Evolutionary conservation across 2,113 vertebrate genomes (phyloP).

Genomic region (Ellobius talpinus): DNA sequence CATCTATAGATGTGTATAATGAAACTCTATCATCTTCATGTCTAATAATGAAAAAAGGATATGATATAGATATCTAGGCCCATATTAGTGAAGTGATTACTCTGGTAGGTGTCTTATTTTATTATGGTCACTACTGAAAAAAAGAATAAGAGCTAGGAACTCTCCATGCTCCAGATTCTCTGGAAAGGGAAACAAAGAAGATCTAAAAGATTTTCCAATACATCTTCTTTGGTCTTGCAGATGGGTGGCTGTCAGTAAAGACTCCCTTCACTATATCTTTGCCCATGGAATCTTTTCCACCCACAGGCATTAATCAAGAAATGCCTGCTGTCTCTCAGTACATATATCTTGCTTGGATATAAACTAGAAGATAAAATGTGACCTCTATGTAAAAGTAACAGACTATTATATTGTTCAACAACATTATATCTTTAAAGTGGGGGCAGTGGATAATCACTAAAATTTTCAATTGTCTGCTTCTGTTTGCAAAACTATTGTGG

Average conservation of each 20-base stretch:
- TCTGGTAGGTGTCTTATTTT: not conserved
- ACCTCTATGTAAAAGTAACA: not conserved
- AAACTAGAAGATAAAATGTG: not conserved
- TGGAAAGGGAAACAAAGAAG: not conserved
- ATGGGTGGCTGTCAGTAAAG: not conserved
- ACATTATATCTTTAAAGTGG: not conserved
- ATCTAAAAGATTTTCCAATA: not conserved
- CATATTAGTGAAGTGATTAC: not conserved
- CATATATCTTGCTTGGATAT: too few relatives aligned
- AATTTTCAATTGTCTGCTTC: not conserved
- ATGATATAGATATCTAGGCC: not conserved
- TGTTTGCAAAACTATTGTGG: not conserved
- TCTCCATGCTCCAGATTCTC: not conserved
- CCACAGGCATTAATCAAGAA: not conserved
- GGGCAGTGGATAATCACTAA: not conserved
- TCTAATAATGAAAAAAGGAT: not conserved
- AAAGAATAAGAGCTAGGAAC: not conserved
- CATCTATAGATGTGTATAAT: not conserved
- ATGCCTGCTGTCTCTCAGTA: not conserved
- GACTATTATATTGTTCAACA: not conserved
- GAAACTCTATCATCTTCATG: not conserved
- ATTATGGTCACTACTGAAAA: not conserved
- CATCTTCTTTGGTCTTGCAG: not conserved
- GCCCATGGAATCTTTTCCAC: not conserved
- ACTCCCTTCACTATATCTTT: not conserved